phyloP scores from a whole-genome alignment of 2,113 vertebrate species.

The Xenopus laevis region DNA sequence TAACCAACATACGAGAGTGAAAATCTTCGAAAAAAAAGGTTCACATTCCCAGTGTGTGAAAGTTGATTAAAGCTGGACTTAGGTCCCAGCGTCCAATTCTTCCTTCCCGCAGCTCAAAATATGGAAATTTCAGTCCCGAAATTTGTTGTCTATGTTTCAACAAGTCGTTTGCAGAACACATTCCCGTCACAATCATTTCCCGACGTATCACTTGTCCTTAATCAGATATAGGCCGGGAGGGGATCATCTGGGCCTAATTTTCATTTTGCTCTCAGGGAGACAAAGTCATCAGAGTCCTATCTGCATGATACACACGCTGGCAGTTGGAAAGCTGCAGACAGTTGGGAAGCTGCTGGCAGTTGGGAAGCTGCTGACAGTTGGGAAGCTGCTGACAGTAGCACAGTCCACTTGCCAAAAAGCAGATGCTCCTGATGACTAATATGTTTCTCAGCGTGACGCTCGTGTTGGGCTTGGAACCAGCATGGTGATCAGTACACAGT shows the following conservation, averaged over 20 bases:
- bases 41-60: not conserved
- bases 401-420: conserved; percentile 54
- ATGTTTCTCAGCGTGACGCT: conserved; percentile 51
- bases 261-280: conserved; percentile 52
- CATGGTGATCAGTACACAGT: conserved; percentile 26
- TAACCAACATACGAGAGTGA: too few species aligned
- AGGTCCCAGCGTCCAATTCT: conserved; percentile 4
- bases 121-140: conserved; percentile 28
- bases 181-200: conserved; percentile 32
- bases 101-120: conserved; percentile 26
- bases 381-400: conserved; percentile 56
- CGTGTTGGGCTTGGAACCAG: conserved; percentile 30
- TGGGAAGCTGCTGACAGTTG: conserved; percentile 49
- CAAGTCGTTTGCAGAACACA: conserved; percentile 34
- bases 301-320: conserved; percentile 54
- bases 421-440: conserved; percentile 57
- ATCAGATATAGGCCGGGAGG: conserved; percentile 33
- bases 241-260: conserved; percentile 51
- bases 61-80: too few species aligned
- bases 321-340: conserved; percentile 54
- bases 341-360: conserved; percentile 53
- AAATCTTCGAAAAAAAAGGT: too few species aligned
- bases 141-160: conserved; percentile 25
- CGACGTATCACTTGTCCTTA: conserved; percentile 26
- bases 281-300: conserved; percentile 54